Percentiles rank a stretch among this genome's conserved stretches.
Evolutionary conservation across 2,797 vertebrate genomes (phyloP).

Genomic region (Glyptemys insculpta): DNA sequence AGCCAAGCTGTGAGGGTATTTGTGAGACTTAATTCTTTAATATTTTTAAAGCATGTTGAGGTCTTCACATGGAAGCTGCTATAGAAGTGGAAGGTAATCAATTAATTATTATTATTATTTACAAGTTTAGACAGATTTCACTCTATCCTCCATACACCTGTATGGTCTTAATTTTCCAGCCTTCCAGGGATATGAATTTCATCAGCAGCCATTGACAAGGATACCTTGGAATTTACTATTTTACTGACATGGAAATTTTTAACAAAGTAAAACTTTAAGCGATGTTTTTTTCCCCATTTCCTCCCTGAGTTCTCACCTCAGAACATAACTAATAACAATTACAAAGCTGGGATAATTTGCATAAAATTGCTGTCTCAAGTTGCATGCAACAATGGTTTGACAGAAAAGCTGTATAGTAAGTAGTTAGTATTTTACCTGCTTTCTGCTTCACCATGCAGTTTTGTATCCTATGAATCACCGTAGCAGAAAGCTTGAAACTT

Average conservation of each 20-base stretch:
- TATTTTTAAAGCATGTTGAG: not conserved
- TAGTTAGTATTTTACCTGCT: constrained; percentile 64
- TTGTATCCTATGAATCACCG: constrained; percentile 64
- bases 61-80: not conserved
- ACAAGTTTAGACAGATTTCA: not conserved
- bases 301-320: not conserved
- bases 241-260: constrained; percentile 49
- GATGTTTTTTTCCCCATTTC: not conserved
- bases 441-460: constrained; percentile 67
- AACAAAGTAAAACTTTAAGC: constrained; percentile 40
- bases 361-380: constrained; percentile 69
- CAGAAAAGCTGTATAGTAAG: constrained; percentile 64
- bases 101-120: not conserved
- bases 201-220: constrained; percentile 5
- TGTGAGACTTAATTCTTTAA: not conserved
- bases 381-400: constrained; percentile 60
- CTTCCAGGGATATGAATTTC: constrained; percentile 17
- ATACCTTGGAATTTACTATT: constrained; percentile 12
- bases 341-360: constrained; percentile 66
- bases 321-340: constrained; percentile 49
- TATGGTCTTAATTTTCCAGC: not conserved
- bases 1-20: not conserved
- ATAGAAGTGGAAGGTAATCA: not conserved
- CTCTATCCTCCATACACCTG: not conserved
- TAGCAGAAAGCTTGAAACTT: constrained; percentile 56